Conservation (phyloP, 2,888 invertebrate species). For the Volucella bombylans region DNA sequence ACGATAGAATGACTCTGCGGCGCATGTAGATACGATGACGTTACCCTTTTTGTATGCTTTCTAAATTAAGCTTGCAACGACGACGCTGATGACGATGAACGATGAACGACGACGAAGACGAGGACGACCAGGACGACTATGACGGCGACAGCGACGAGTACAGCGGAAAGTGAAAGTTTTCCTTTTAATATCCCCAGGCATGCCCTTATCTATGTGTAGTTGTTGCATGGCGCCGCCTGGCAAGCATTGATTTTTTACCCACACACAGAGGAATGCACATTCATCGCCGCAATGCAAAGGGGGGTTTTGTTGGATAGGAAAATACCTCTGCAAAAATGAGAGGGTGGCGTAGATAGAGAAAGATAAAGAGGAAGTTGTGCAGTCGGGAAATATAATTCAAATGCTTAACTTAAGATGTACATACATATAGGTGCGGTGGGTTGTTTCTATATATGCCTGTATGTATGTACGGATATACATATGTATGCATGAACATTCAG, state of each 20-base stretch:
- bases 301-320: slow-evolving; percentile 9
- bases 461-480: neutral
- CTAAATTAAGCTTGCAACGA: slow-evolving; percentile 72
- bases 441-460: slow-evolving; percentile 9
- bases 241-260: slow-evolving; percentile 69
- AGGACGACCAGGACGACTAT: slow-evolving; percentile 12
- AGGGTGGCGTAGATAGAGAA: slow-evolving; percentile 26
- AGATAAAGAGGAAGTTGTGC: slow-evolving; percentile 58
- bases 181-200: slow-evolving; percentile 24
- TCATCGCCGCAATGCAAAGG: slow-evolving; percentile 49
- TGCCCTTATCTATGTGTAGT: slow-evolving; percentile 57
- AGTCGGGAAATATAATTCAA: slow-evolving; percentile 60
- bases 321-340: slow-evolving; percentile 8
- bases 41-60: slow-evolving; percentile 67
- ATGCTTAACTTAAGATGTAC: slow-evolving; percentile 16
- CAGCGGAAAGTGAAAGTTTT: slow-evolving; percentile 68
- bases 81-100: slow-evolving; percentile 22
- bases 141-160: slow-evolving; percentile 19
- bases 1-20: slow-evolving; percentile 63
- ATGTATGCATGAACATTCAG: neutral
- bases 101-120: slow-evolving; percentile 10
- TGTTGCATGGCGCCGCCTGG: slow-evolving; percentile 73
- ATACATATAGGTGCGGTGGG: neutral
- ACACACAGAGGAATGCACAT: slow-evolving; percentile 64
- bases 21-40: slow-evolving; percentile 71